Base-by-base conservation (phyloP, 37 sponge, comb jelly and placozoan genomes). In the Bolinopsis microptera region DNA sequence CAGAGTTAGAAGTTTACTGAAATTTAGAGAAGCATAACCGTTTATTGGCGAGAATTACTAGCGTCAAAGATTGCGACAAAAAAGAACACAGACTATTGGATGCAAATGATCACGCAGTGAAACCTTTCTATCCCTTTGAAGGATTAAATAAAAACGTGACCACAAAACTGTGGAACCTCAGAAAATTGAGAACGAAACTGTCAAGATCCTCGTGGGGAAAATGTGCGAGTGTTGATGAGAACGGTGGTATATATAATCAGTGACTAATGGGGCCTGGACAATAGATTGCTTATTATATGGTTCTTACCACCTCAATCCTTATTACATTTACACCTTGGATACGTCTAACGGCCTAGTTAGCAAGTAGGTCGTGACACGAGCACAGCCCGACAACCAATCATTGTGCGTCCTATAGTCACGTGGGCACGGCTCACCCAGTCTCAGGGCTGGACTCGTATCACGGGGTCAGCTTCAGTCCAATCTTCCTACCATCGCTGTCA, bases 401-500 rank as follows among this genome's bases (percentile, higher is more conserved):
- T 8, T 22, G 74, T n/a, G 2, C 74, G 74, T 28, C 3, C 21
- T 70, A 22, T 5, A 22, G 26, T 8, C 74, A 70, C 30, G 74
- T 70, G 74, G 61, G 74, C 74, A n/a, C 28, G 3, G 3, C 21
- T n/a, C 74, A 70, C 25, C 74, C 74, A 70, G 21, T 70, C 74
- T 5, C 24, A 70, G 74, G 30, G 2, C 30, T 24, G 2, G 3
- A 3, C 74, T 70, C 74, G 30, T 2, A 70, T 70, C 74, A 70
- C 74, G 74, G 61, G 61, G 61, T 13, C 9, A 13, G 13, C 9
- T 48, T 48, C 61, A 70, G 74, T n/a, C 30, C 74, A 70, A 70
- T 70, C 74, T 28, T 70, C 26, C 30, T 70, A 70, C 74, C 74
- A 70, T 70, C 74, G 3, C 68, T 70, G 74, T 70, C 74, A 70